Evolutionary conservation across 2,888 invertebrate genomes (phyloP), one percentile per base, ranked within the genome.

Genomic region (Chloroclysta siterata): DNA sequence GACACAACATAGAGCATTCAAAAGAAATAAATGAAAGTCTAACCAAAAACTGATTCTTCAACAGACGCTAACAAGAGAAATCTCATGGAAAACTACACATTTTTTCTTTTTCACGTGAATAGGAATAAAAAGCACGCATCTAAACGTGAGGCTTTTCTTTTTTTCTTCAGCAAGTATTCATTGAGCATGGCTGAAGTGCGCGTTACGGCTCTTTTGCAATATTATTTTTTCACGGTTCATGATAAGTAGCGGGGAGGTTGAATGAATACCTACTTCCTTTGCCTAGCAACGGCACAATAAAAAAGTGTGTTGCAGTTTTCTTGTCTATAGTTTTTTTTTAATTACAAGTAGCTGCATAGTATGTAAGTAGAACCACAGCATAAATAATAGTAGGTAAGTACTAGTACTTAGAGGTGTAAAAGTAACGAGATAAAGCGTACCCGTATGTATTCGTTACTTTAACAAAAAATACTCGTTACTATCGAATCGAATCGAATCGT

Each of bases 211-310:
- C 72, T 78, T 78, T 76, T 74, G 72, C 71, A 72, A 76, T 81
- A 79, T 82, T 81, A 82, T 82, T 84, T 81, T 81, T 84, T 79
- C 79, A 79, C 78, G 78, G 76, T 79, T 78, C 76, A 74, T 72
- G 76, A 76, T 69, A 79, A 79, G 80, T 70, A 78, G 80, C 64
- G 71, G 70, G 75, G 71, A 72, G 63, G 72, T 56, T 62, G 66
- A 74, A 72, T 74, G 55, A 57, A 46, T 69, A 39, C 41, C 17
- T 46, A 46, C 46, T 28, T 3, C 64, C 53, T 68, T 61, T 66
- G 60, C 63, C 56, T 57, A 58, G 73, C 64, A 59, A 66, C 58
- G 28, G 69, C 60, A 74, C 73, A 75, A 70, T 71, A 70, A 71
- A 64, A 67, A 74, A 74, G 74, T 69, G 69, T 68, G 66, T 66